Conservation (phyloP, 2,797 vertebrate species). For the Dryobates pubescens region DNA sequence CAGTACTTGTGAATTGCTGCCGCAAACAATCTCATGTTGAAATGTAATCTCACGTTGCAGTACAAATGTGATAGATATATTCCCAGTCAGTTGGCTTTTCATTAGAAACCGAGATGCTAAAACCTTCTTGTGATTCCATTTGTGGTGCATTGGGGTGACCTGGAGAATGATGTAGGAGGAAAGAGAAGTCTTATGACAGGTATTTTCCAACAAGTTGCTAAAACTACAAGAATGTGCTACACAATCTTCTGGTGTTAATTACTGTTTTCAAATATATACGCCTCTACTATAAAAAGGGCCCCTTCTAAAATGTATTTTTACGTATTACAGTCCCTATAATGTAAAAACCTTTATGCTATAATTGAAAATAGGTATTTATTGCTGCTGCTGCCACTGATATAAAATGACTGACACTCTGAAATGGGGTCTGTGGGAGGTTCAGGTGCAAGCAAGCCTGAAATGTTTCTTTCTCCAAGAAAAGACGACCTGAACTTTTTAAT, state of each 20-base stretch:
- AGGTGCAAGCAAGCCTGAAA: conserved; percentile 44
- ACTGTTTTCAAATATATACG: background rate
- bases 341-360: background rate
- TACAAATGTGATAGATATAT: conserved; percentile 33
- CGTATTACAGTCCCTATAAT: background rate
- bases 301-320: background rate
- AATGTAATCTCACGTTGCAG: background rate
- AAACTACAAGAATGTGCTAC: background rate
- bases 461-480: conserved; percentile 40
- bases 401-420: conserved; percentile 44
- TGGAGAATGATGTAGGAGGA: background rate
- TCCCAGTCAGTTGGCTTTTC: conserved; percentile 24
- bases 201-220: conserved; percentile 1
- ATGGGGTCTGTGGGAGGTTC: background rate
- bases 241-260: background rate
- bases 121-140: conserved; percentile 41
- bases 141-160: background rate
- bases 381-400: conserved; percentile 3
- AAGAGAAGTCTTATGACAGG: background rate
- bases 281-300: background rate
- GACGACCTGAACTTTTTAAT: conserved; percentile 41
- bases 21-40: conserved; percentile 40
- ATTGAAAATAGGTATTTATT: conserved; percentile 20
- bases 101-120: conserved; percentile 39
- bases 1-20: conserved; percentile 35